Evolutionary conservation across 2,797 vertebrate species (phyloP), one percentile per base, ranked within the genome.

Genomic region (Betta splendens): DNA sequence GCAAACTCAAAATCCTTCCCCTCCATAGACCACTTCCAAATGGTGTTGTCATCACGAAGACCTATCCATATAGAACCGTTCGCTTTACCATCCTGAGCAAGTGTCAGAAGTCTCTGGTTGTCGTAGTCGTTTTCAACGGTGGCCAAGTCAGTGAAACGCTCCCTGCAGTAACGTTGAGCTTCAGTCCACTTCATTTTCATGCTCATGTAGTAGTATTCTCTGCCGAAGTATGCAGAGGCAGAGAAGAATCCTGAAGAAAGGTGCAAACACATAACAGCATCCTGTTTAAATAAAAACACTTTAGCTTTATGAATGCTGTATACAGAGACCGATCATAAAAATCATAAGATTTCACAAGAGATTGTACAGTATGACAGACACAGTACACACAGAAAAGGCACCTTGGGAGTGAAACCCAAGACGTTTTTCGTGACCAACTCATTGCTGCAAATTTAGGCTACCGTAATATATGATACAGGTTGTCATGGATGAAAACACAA

Each of bases 91-190:
- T 46, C 36, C 12, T 36, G n/a, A 31, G 36, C 28, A 10, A 50
- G 9, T 7, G 25, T 15, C 13, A 52, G 28, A 13, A 67, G 17
- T 28, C 16, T 31, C 17, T 36, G 1, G 11, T 46, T 65, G 15
- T 22, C 26, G 1, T 35, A 2, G 3, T 15, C 6, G 16, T 32
- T 45, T 21, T 47, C 20, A n/a, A 64, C 12, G 8, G 50, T 64
- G 35, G 17, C 48, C 15, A 53, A 9, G 58, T 68, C 48, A n/a
- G 7, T 38, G 16, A 38, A 54, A 3, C 9, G 45, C 22, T 54
- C 37, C 44, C 52, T 36, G 47, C 58, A 58, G 29, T 40, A n/a
- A 35, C 13, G 15, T 68, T 64, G 68, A 42, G n/a, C 64, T 5
- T 39, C 22, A 37, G 32, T 29, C 59, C 52, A 63, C 47, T 1